These are phyloP conservation scores for Myrmecobius fasciatus DNA, from an alignment of 2,113 vertebrate species.

Conservation along the genomic window DNA sequence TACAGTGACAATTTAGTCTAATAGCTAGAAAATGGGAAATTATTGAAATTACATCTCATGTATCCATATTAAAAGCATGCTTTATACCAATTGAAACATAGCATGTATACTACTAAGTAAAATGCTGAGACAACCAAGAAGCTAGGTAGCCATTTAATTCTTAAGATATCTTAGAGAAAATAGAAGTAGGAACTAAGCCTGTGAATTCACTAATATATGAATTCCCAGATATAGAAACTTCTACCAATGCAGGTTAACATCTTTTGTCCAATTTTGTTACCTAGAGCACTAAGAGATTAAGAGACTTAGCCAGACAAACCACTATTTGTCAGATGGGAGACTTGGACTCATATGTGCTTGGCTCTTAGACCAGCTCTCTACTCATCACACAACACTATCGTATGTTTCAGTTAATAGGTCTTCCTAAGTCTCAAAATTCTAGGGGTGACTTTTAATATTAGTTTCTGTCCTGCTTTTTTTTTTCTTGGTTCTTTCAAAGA, in stretches of 20 bases:
- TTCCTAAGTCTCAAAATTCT: neutral
- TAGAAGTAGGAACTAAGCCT: neutral
- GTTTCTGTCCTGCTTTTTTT: neutral
- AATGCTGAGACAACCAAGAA: no score
- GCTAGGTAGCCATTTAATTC: neutral
- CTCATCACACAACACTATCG: neutral
- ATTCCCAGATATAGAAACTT: neutral
- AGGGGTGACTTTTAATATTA: neutral
- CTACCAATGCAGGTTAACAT: neutral
- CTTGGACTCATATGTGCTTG: neutral
- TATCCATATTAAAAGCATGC: no score
- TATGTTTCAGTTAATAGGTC: neutral
- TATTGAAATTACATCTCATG: no score
- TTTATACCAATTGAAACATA: no score
- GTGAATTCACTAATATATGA: neutral
- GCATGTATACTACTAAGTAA: no score
- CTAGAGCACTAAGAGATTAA: neutral
- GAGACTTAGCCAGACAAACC: neutral
- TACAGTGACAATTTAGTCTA: no score
- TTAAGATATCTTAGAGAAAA: neutral
- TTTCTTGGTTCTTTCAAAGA: slow-evolving; percentile 26
- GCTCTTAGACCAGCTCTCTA: neutral
- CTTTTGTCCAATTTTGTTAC: neutral
- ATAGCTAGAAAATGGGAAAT: no score
- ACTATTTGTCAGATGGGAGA: neutral